These are phyloP conservation scores for Triops cancriformis DNA, from an alignment of 1,140 invertebrate genomes.

Conservation along the genomic window DNA sequence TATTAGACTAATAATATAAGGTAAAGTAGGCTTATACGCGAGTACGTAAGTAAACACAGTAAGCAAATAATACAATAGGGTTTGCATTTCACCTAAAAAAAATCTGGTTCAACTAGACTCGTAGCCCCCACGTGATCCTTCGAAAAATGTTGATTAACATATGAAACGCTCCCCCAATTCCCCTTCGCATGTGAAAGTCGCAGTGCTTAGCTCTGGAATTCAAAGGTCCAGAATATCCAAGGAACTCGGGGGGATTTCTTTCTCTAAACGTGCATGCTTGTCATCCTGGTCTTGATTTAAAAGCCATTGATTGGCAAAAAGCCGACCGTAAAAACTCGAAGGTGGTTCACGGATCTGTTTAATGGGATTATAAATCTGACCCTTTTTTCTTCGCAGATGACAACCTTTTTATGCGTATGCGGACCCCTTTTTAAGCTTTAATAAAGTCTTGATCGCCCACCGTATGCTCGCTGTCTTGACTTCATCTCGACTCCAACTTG, in stretches of 20 bases:
- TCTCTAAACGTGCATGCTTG: background rate
- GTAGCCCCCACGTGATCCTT: too few relatives aligned
- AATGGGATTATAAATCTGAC: background rate
- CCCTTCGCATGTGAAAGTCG: background rate
- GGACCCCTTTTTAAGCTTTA: background rate
- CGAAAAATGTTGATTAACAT: too few relatives aligned
- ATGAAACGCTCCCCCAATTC: too few relatives aligned
- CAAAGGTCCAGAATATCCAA: background rate
- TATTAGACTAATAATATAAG: too few relatives aligned
- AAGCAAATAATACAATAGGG: too few relatives aligned
- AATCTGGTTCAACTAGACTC: too few relatives aligned
- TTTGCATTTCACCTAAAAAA: too few relatives aligned
- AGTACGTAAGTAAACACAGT: too few relatives aligned
- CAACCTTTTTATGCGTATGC: background rate
- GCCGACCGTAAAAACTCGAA: background rate
- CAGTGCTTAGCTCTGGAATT: background rate
- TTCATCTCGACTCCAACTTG: background rate
- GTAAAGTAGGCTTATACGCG: too few relatives aligned
- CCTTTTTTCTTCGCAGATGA: background rate
- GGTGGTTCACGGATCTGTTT: background rate
- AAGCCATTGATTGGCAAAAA: conserved; percentile 1
- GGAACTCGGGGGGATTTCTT: background rate
- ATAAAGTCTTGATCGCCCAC: background rate
- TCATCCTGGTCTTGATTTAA: conserved; percentile 3
- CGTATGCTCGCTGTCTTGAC: too few relatives aligned